Base-by-base conservation (phyloP, 2,888 invertebrate species). In the Sinodicranocentrus sp. region DNA sequence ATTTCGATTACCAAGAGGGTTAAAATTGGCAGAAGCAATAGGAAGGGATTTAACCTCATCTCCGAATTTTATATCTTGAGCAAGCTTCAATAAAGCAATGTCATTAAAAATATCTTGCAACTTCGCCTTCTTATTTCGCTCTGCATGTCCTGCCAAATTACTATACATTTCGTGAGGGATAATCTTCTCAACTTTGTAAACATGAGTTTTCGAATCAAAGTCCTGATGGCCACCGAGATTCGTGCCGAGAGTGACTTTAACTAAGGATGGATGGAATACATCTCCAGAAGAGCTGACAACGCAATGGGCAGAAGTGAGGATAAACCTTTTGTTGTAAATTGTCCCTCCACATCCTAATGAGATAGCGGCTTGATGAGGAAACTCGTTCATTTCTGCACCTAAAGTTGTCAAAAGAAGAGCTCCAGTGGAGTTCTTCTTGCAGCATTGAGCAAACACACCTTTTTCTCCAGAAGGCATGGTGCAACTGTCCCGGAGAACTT, bases 291-390 rank as follows among this genome's bases (percentile, higher is more conserved):
- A 2, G 26, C 57, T 15, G 19, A 15, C 25, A 44, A 59, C 2
- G 23, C 73, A 28, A 2, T 39, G 43, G 59, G 68, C 59, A 0
- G 78, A 70, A 23, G 71, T 79, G 54, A 79, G 6, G 43, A 79
- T 10, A 15, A 25, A 79, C 15, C 17, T 3, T 15, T 44, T 28
- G 52, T 79, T 79, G 61, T 79, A 79, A 10, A 79, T 33, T 2
- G 79, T 71, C 2, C 71, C 71, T 0, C 79, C 79, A 21, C 79
- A 79, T 13, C 19, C 59, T 25, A 3, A 8, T 2, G 0, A 17
- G 15, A 77, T 13, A 3, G 13, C 6, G 0, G 68, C 77, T n/a
- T 23, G 23, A 33, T 76, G 76, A 1, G 76, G 76, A 33, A 76
- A 76, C 43, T 76, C 76, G 43, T 76, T 28, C 10, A 5, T 5